phyloP scores from a whole-genome alignment of 2,113 vertebrate species.

The Psittacus erithacus region DNA sequence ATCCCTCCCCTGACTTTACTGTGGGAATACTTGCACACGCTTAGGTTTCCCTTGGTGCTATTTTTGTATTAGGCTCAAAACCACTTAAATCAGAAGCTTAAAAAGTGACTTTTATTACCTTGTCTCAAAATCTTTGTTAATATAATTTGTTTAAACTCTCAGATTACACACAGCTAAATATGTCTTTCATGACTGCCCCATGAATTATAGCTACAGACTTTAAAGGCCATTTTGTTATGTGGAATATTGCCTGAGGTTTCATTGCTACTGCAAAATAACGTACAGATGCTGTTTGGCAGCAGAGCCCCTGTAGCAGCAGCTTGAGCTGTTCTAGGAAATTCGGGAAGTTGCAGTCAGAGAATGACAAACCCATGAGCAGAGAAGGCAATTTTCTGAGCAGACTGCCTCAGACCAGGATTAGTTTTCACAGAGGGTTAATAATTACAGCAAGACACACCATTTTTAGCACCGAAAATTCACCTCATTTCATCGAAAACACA shows the following conservation, averaged over 20 bases:
- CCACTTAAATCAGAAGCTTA: no score
- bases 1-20: no score
- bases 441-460: rapidly evolving
- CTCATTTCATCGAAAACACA: neutral
- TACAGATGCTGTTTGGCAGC: neutral
- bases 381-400: constrained; percentile 17
- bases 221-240: neutral
- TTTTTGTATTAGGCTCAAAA: no score
- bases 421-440: neutral
- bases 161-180: neutral
- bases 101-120: no score
- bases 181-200: neutral
- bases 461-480: neutral
- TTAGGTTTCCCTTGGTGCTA: no score
- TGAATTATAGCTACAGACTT: neutral
- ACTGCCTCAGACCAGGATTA: neutral
- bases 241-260: neutral
- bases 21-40: no score
- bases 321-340: neutral
- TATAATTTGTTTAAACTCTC: no score
- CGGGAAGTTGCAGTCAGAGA: neutral
- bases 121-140: no score
- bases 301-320: neutral
- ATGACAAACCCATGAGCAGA: rapidly evolving
- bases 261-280: neutral